Evolutionary conservation across 2,113 vertebrate genomes (phyloP), one percentile per base, ranked within the genome.

Genomic region (Todiramphus chloris): DNA sequence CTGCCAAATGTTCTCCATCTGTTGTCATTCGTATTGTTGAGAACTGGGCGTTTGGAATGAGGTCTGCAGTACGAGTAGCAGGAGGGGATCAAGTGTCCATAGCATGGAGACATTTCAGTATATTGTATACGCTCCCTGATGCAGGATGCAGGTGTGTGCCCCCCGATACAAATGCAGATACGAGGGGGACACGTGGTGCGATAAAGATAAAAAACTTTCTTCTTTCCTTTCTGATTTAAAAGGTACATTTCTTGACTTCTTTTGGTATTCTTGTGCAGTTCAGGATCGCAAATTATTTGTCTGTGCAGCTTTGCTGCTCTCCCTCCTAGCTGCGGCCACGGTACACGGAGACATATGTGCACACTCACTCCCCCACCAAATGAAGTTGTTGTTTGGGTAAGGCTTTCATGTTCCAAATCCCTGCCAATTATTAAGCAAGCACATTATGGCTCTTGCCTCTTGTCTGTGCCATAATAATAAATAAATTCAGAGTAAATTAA

Each of bases 401-500:
- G 75, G 33, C 77, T 92, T 91, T 70, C 85, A 67, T 5, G 0
- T 94, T 91, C 48, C 68, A 70, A n/a, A 13, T 67, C 88, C 92
- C 50, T 94, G 89, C 75, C 96, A 92, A 11, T 95, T 95, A 94
- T 92, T 81, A 92, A 90, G 67, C 72, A 53, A 85, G 67, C 63
- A 17, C 88, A 33, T 93, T 90, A 59, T 43, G 82, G 90, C 7
- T 33, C 81, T 92, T 39, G 90, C 86, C 62, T 89, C 64, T 73
- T 82, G 66, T 86, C 75, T 92, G 60, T 35, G 53, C 16, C 4
- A 91, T 83, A 94, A 93, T 94, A 96, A 96, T 78, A 89, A 90
- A 95, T 94, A 93, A 73, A 93, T 94, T 77, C 91, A 30, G 73
- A 1, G 27, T 30, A 90, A 94, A 94, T 95, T 75, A 93, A 94